Evolutionary conservation across 2,113 vertebrate species (phyloP).

Genomic region (Eudorcas thomsonii): DNA sequence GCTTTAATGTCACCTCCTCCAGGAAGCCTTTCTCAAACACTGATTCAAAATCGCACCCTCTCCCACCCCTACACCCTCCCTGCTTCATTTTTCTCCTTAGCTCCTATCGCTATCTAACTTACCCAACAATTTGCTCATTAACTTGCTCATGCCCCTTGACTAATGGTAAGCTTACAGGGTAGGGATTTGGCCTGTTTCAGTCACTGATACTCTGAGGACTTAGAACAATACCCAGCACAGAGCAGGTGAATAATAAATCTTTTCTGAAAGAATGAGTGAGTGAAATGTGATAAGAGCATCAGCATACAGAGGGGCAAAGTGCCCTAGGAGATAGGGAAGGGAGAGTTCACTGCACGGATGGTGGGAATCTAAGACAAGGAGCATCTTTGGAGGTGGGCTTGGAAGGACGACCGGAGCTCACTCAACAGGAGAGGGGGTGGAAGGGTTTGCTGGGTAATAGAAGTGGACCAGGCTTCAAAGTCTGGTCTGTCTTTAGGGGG

Average conservation of each 20-base stretch:
- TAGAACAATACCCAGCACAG: not conserved
- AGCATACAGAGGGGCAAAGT: not conserved
- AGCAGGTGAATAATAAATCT: not conserved
- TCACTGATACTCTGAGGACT: not conserved
- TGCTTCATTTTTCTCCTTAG: not conserved
- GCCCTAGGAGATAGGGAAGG: not conserved
- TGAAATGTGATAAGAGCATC: not conserved
- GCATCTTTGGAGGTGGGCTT: not conserved
- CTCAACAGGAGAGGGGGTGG: not conserved
- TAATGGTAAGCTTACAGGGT: not conserved
- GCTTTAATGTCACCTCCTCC: not conserved
- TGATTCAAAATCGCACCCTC: not conserved
- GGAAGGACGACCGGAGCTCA: not conserved
- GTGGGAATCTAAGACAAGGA: not conserved
- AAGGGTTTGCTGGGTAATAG: not conserved
- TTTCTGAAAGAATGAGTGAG: not conserved
- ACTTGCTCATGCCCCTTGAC: not conserved
- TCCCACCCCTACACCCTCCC: not conserved
- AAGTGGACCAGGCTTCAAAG: not conserved
- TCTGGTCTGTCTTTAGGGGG: not conserved
- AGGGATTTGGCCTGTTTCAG: not conserved
- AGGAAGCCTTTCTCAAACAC: not conserved
- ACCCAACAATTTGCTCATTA: not conserved
- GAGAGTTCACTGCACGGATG: fast-evolving
- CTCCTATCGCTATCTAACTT: not conserved